Conservation (phyloP, 1,140 invertebrate species). For the Platorchestia sp. region DNA sequence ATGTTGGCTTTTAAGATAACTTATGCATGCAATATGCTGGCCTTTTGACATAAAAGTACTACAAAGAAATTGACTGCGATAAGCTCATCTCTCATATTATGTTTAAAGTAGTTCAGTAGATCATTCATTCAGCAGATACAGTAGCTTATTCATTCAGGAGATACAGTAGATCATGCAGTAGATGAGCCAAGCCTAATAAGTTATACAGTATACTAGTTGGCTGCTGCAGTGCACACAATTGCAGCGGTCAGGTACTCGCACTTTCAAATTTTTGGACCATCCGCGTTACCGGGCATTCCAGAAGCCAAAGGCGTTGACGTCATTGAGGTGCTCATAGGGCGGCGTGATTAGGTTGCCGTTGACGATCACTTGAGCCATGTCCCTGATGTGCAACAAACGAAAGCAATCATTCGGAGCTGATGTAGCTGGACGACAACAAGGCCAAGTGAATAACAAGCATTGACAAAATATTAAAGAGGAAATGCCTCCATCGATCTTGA, state of each 20-base stretch:
- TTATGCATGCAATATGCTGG: no score
- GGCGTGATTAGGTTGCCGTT: slow-evolving; percentile 71
- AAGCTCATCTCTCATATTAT: no score
- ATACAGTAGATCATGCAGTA: no score
- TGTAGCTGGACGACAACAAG: neutral
- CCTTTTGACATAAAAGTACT: neutral
- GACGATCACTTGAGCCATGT: slow-evolving; percentile 74
- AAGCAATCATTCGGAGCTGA: neutral
- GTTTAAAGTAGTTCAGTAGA: neutral
- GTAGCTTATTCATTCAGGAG: no score
- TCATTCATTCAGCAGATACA: no score
- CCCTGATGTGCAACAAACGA: slow-evolving; percentile 67
- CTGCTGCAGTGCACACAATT: no score
- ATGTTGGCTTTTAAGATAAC: no score
- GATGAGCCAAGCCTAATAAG: no score
- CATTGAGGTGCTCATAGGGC: slow-evolving; percentile 68
- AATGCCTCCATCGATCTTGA: no score
- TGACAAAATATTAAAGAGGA: no score
- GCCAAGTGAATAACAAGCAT: no score
- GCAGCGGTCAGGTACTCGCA: neutral
- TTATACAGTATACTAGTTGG: no score
- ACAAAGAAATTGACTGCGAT: neutral
- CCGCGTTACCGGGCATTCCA: slow-evolving; percentile 70
- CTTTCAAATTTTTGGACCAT: neutral
- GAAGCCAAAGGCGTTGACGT: slow-evolving; percentile 72